phyloP scores from a whole-genome alignment of 1,140 invertebrate species.

The Hyles euphorbiae region DNA sequence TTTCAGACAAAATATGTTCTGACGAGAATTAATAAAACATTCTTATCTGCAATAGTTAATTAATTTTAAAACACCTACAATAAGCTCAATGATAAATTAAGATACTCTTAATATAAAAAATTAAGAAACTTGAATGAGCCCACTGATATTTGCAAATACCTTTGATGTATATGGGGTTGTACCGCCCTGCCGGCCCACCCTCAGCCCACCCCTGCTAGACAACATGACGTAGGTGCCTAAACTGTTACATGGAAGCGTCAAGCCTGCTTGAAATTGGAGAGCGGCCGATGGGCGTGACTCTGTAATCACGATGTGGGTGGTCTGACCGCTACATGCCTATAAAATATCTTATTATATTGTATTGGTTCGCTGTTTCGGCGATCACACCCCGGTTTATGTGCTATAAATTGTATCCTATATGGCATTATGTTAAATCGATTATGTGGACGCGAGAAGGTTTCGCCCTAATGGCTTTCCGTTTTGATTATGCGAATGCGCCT shows the following conservation, averaged over 20 bases:
- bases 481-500: neutral
- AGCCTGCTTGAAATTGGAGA: constrained; percentile 44
- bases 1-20: too few species aligned
- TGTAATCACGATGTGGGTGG: constrained; percentile 54
- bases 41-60: too few species aligned
- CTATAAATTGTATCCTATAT: constrained; percentile 29
- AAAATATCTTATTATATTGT: constrained; percentile 38
- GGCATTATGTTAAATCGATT: constrained; percentile 14
- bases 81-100: too few species aligned
- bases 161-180: too few species aligned
- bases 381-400: constrained; percentile 41
- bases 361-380: constrained; percentile 22
- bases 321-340: constrained; percentile 40
- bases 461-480: neutral
- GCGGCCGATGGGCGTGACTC: constrained; percentile 44
- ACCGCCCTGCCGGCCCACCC: too few species aligned
- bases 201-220: too few species aligned
- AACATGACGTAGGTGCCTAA: constrained; percentile 29
- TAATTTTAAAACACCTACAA: too few species aligned
- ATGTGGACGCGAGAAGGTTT: constrained; percentile 2
- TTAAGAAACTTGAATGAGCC: too few species aligned
- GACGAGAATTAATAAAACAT: too few species aligned
- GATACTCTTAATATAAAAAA: too few species aligned
- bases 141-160: too few species aligned
- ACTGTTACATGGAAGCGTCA: constrained; percentile 31